These are phyloP conservation scores for Gastrophysa polygoni DNA, from an alignment of 2,888 invertebrate genomes.

Conservation along the genomic window DNA sequence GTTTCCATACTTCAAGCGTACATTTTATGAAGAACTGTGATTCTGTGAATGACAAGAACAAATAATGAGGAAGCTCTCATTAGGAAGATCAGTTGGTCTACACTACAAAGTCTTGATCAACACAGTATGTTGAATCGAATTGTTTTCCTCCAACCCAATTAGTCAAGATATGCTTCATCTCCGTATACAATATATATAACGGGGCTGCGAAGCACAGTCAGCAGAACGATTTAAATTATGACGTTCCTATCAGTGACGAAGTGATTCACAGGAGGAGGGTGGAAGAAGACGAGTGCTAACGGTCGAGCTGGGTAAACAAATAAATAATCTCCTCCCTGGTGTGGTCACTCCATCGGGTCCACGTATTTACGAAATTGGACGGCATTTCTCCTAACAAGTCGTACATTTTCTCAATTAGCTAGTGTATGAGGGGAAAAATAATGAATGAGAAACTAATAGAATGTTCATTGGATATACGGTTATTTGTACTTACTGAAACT, in stretches of 20 bases:
- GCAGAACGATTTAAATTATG: slow-evolving; percentile 44
- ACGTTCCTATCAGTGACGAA: slow-evolving; percentile 43
- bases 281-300: slow-evolving; percentile 40
- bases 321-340: slow-evolving; percentile 43
- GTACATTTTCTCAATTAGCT: not conserved
- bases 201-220: slow-evolving; percentile 40
- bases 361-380: slow-evolving; percentile 31
- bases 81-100: no score
- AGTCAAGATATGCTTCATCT: not conserved
- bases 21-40: no score
- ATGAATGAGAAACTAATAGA: not conserved
- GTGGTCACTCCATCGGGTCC: slow-evolving; percentile 37
- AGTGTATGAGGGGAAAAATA: not conserved
- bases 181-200: slow-evolving; percentile 12
- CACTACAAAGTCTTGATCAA: no score
- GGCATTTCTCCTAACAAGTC: slow-evolving; percentile 4
- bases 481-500: no score
- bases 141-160: not conserved
- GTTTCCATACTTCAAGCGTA: no score
- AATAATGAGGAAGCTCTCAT: no score
- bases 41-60: no score
- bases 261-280: slow-evolving; percentile 42
- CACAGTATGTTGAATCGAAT: no score
- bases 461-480: not conserved
- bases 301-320: slow-evolving; percentile 44